Evolutionary conservation across 2,888 invertebrate genomes (phyloP).

Genomic region (Drosophila meridionalis): DNA sequence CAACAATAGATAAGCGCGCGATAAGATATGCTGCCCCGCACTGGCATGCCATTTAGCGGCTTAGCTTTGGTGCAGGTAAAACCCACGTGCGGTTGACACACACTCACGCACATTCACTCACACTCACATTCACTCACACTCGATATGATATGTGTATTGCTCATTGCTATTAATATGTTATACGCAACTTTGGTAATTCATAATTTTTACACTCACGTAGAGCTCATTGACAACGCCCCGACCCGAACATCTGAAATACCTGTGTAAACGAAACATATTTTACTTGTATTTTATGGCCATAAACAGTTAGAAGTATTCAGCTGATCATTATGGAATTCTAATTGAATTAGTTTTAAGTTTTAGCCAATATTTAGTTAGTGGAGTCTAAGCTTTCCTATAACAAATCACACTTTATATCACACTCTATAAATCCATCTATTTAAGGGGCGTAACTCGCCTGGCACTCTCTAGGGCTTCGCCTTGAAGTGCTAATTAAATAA

Average conservation of each 20-base stretch:
- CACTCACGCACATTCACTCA: not conserved
- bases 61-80: conserved; percentile 23
- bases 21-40: conserved; percentile 55
- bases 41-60: not conserved
- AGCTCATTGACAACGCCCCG: conserved; percentile 32
- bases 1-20: conserved; percentile 57
- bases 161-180: conserved; percentile 63
- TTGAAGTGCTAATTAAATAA: conserved; percentile 34
- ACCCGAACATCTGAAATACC: not conserved
- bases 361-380: not conserved
- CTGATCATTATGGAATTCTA: not conserved
- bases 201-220: conserved; percentile 54
- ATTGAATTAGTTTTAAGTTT: not conserved
- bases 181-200: conserved; percentile 57
- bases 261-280: conserved; percentile 14
- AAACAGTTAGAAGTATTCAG: not conserved
- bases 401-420: not conserved
- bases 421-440: not conserved
- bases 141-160: conserved; percentile 26
- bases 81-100: conserved; percentile 36
- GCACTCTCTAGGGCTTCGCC: not conserved
- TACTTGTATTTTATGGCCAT: not conserved
- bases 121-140: not conserved
- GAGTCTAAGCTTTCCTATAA: not conserved
- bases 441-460: conserved; percentile 23